Conservation (phyloP, 2,888 invertebrate genomes). For the Drosophila ochracea region DNA sequence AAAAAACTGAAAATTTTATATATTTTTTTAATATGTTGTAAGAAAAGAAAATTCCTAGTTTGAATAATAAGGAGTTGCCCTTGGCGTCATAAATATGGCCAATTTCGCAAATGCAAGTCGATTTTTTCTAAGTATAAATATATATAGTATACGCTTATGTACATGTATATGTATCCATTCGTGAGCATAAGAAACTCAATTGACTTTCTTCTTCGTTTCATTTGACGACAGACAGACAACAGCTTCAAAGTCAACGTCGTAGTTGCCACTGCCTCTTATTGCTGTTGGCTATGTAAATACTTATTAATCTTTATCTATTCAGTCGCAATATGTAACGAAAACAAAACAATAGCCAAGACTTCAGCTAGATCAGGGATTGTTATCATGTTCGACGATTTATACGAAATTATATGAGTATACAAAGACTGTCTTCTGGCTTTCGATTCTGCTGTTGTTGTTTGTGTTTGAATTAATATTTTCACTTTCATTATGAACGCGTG, state of each 20-base stretch:
- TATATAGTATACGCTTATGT: neutral
- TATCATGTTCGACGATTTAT: conserved; percentile 44
- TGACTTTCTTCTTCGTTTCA: conserved; percentile 75
- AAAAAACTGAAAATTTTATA: neutral
- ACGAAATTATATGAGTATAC: conserved; percentile 39
- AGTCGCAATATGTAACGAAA: conserved; percentile 42
- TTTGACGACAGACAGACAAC: conserved; percentile 32
- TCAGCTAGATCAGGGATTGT: conserved; percentile 21
- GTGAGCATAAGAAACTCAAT: conserved; percentile 38
- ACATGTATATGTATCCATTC: neutral
- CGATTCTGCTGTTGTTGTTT: conserved; percentile 6
- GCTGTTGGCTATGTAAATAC: neutral
- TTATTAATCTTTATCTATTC: conserved; percentile 35
- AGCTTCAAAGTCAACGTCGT: neutral
- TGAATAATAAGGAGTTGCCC: neutral
- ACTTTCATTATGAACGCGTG: conserved; percentile 71
- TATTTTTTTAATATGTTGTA: neutral
- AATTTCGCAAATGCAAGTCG: too few relatives aligned
- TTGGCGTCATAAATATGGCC: neutral
- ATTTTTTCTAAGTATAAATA: neutral
- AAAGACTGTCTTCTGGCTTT: conserved; percentile 16
- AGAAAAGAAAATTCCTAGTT: neutral
- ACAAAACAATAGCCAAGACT: neutral
- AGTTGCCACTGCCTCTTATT: neutral
- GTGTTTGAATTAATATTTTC: conserved; percentile 49